Base-by-base conservation (phyloP, 2,113 vertebrate genomes). In the Podiceps cristatus region DNA sequence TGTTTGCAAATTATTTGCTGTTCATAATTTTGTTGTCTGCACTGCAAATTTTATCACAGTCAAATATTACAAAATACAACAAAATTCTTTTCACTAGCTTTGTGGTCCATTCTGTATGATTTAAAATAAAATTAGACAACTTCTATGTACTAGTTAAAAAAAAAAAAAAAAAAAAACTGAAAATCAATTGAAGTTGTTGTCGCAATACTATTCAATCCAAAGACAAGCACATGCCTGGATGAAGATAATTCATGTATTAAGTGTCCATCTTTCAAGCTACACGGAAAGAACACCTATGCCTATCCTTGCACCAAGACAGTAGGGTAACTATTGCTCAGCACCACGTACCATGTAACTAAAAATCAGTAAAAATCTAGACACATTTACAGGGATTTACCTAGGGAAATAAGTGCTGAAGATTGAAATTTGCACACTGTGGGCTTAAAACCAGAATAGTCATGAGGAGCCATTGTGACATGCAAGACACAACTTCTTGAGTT, bases 381-480 rank as follows among this genome's bases (percentile, higher is more conserved):
- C 27, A 64, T 64, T 78, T 68, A 45, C 11, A 64, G 19, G 7
- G 24, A 45, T 44, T 96, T 93, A 56, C 40, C 66, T 85, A 40
- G 10, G 79, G 29, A 56, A 81, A 19, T 17, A 66, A 25, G 42
- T 2, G 10, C 14, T 82, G 20, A 84, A 69, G 44, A 50, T 2
- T 47, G 52, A 31, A n/a, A 92, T 55, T 81, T 86, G 15, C 10
- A 44, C 20, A 37, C 22, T 22, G 44, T 22, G 9, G 18, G 19
- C 47, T 82, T 91, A 72, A 72, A 85, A 78, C 7, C 13, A 71
- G 33, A 67, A n/a, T 3, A 63, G 29, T 28, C 40, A 27, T 3
- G 29, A 85, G 40, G 31, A 94, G 2, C 9, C 40, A n/a, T 19
- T 0, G 0, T 62, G 40, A 90, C 0, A 3, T 4, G 15, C 1